Base-by-base conservation (phyloP, 2,888 invertebrate genomes). In the Andricus quercusramuli region DNA sequence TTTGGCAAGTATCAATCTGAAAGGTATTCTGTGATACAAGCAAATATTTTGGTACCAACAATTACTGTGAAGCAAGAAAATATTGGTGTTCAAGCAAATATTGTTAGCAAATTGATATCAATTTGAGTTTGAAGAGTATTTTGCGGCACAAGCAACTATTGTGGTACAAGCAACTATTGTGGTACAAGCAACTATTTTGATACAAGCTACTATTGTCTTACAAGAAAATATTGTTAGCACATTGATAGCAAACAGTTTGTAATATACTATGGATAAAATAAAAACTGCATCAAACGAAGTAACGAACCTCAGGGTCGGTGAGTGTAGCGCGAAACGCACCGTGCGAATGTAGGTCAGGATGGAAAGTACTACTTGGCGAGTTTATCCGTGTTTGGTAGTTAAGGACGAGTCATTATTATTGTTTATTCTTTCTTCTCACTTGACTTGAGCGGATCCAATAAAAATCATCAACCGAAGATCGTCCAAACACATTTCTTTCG, bases 321-420 rank as follows among this genome's bases (percentile, higher is more conserved):
- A 85, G 88, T 87, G 87, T 86, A 85, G 87, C 82, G 83, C 82
- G 64, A 82, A 81, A 83, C 84, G 86, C 83, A 85, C 82, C 81
- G 84, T 82, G 85, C 83, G 85, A 89, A 89, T 90, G 89, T 90
- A 87, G 90, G 90, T 90, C 90, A 90, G 89, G 90, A 90, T 89
- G 89, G 90, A 90, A 90, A 89, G 89, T 89, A 88, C 86, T 87
- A 87, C 86, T 86, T 88, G 88, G 88, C 86, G 85, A 83, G 86
- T 85, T 87, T 88, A 85, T 89, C 88, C 89, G 82, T 85, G 85
- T 85, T 86, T 86, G 85, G 87, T 80, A 81, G 82, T 62, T 82
- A 83, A 84, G 83, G 85, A 83, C 86, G 82, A 86, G 81, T 83
- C 84, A 85, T 86, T 86, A 87, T 87, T 87, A 85, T 86, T 86